Conservation (phyloP, 2,113 vertebrate species). For the Myxocyprinus asiaticus region DNA sequence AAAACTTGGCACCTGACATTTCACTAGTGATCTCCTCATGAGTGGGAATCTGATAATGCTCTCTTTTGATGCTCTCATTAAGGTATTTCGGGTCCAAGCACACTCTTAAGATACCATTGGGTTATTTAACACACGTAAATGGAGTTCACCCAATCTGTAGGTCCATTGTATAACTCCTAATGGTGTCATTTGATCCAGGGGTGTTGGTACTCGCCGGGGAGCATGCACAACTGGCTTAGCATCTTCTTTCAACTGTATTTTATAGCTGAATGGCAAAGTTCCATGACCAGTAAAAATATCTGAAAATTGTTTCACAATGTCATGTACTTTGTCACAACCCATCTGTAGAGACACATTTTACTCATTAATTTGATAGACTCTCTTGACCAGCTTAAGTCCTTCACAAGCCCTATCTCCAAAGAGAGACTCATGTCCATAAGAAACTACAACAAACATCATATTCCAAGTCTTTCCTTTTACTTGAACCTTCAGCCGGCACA, state of each 20-base stretch:
- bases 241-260: too few species aligned
- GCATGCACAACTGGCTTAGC: too few species aligned
- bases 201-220: too few species aligned
- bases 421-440: too few species aligned
- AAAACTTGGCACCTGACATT: slow-evolving; percentile 11
- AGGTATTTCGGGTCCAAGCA: slow-evolving; percentile 43
- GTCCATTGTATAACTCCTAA: too few species aligned
- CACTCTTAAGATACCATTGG: not conserved
- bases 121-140: slow-evolving; percentile 25
- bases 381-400: slow-evolving; percentile 27
- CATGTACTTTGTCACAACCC: not conserved
- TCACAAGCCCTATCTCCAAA: slow-evolving; percentile 27
- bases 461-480: slow-evolving; percentile 19
- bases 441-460: too few species aligned
- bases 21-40: not conserved
- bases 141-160: slow-evolving; percentile 4
- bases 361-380: not conserved
- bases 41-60: slow-evolving; percentile 44
- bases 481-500: slow-evolving; percentile 22
- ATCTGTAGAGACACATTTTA: too few species aligned
- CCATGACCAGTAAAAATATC: too few species aligned
- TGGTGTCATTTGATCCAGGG: too few species aligned
- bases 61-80: slow-evolving; percentile 34
- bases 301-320: not conserved
- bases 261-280: too few species aligned